phyloP scores from a whole-genome alignment of 2,113 vertebrate species.

The Zingel zingel region DNA sequence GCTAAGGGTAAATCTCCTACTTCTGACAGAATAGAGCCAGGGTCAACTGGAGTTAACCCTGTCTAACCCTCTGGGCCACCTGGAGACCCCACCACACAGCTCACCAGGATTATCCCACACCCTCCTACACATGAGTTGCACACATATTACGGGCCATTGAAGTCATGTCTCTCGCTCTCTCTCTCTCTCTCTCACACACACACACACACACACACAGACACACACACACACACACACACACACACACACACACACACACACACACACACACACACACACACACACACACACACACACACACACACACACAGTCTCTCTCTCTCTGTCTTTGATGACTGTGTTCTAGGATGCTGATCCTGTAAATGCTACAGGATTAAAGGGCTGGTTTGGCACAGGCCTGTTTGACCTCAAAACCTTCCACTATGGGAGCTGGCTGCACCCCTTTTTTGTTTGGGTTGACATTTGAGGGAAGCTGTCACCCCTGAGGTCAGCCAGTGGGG shows the following conservation, averaged over 20 bases:
- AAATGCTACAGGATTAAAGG: constrained; percentile 66
- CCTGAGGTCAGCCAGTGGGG: constrained; percentile 65
- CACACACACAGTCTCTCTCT: not conserved
- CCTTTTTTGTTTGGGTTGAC: constrained; percentile 70
- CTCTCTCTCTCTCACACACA: constrained; percentile 13
- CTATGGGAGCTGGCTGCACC: constrained; percentile 56
- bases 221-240: not conserved
- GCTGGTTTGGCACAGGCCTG: constrained; percentile 44
- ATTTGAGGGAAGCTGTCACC: constrained; percentile 65
- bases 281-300: not conserved
- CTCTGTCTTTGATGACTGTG: constrained; percentile 51
- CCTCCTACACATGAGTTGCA: constrained; percentile 48
- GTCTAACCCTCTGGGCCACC: constrained; percentile 72
- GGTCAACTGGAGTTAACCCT: constrained; percentile 79
- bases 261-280: not conserved
- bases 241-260: not conserved
- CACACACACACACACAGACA: too few species aligned
- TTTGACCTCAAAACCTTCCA: constrained; percentile 48
- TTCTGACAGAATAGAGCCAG: constrained; percentile 61
- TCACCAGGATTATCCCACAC: constrained; percentile 70
- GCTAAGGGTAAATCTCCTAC: constrained; percentile 49
- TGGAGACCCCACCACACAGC: constrained; percentile 63
- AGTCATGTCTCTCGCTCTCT: constrained; percentile 38
- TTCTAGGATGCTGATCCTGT: constrained; percentile 56
- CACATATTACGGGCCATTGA: constrained; percentile 51